Percentiles rank a stretch among this genome's conserved stretches.
phyloP scores from a whole-genome alignment of 2,888 invertebrate species.

The Latrodectus hesperus region DNA sequence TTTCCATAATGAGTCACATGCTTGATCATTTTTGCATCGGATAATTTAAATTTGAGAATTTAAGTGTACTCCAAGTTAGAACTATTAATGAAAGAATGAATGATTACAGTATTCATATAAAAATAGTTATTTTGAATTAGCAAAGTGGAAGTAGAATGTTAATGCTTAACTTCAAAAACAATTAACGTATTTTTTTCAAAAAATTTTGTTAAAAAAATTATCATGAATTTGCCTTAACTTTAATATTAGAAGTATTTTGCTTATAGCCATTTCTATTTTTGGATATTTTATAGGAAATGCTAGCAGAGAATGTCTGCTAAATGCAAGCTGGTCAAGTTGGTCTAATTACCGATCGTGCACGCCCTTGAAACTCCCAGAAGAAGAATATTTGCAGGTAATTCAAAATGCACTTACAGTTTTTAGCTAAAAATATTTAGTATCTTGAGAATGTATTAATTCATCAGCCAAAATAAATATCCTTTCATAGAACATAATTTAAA shows the following conservation, averaged over 20 bases:
- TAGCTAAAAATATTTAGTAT: no score
- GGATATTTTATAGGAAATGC: constrained; percentile 36
- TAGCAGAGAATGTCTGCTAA: constrained; percentile 47
- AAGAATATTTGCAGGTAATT: constrained; percentile 55
- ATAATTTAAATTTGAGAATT: no score
- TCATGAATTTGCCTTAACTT: neutral
- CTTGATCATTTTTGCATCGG: no score
- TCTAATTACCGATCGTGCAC: constrained; percentile 60
- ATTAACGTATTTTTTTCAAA: neutral
- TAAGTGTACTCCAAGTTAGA: no score
- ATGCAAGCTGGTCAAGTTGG: constrained; percentile 62
- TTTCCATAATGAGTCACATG: no score
- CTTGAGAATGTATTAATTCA: no score
- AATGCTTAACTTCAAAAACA: neutral
- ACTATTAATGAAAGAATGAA: neutral
- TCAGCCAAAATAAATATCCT: no score
- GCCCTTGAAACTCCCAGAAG: constrained; percentile 46
- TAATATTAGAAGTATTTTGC: no score
- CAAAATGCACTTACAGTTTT: no score
- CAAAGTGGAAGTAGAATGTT: neutral
- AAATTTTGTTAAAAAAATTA: neutral
- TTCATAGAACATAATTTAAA: no score
- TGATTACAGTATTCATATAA: neutral
- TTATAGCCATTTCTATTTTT: neutral
- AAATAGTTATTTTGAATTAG: neutral